Base-by-base conservation (phyloP, 2,888 invertebrate species). In the Patella depressa region DNA sequence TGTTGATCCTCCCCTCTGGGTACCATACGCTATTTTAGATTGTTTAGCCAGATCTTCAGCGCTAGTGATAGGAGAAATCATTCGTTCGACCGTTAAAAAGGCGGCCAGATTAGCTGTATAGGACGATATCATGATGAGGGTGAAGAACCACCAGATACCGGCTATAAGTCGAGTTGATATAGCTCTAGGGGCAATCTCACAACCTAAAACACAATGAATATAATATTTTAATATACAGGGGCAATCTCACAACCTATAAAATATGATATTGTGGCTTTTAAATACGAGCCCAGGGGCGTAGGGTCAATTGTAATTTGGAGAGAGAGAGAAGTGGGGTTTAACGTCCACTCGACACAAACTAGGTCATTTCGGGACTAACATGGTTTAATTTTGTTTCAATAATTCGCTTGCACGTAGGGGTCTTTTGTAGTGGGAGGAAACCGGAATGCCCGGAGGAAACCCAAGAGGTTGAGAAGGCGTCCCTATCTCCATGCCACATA, bases 71-170 rank as follows among this genome's bases (percentile, higher is more conserved):
- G 98, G 98, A 55, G 98, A 95, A 78, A 97, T 96, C 93, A 98
- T 98, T 55, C 98, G 93, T 91, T 99, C 98, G 54, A 99, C 99
- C 0, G 99, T 99, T 72, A 99, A 94, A 92, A 99, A 99, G 1
- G 99, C 99, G 0, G 99, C 99, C 88, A 99, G 93, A 93, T 97
- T 97, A 17, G 99, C 99, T 3, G 99, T 99, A 93, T 99, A 99
- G 12, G 99, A 98, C 0, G 98, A 98, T 80, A 99, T 96, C 91
- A 99, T 98, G 91, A 99, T 99, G 71, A 99, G 94, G 0, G 98
- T 99, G 93, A 99, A 99, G 93, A 99, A 99, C 98, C 99, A 99
- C 99, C 99, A 99, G 69, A 92, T 90, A 45, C 92, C 98, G 14
- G 98, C 98, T 7, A 99, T 98, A 83, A 99, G 96, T 75, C 99